Conservation (phyloP, 2,113 vertebrate species). For the Regulus satrapa region DNA sequence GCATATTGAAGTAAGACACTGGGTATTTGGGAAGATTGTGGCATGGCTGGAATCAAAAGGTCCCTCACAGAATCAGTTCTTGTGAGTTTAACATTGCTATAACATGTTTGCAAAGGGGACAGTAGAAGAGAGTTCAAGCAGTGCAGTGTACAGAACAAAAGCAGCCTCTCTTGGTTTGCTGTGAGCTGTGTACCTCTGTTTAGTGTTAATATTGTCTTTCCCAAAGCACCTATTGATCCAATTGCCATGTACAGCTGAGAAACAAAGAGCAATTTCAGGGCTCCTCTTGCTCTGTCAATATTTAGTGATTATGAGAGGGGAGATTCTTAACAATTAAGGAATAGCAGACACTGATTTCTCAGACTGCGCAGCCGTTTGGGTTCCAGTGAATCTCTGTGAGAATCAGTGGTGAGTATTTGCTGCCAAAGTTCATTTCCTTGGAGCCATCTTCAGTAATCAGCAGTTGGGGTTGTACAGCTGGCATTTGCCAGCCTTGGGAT, state of each 20-base stretch:
- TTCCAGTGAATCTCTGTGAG: neutral
- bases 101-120: neutral
- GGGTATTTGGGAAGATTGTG: neutral
- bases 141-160: neutral
- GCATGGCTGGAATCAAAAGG: neutral
- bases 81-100: neutral
- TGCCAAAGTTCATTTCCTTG: neutral
- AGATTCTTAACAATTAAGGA: neutral
- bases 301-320: neutral
- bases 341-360: neutral
- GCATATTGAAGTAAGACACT: neutral
- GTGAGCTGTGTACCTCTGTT: neutral
- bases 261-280: neutral
- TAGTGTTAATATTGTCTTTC: neutral
- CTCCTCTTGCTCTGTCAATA: neutral
- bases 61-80: neutral
- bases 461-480: neutral
- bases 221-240: neutral
- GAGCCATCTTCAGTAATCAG: neutral
- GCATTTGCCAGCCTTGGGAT: neutral
- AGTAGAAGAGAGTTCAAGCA: neutral
- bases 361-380: neutral
- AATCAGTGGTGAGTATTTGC: neutral
- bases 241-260: neutral
- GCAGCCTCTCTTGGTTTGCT: neutral